These are phyloP conservation scores for Centropyge bicolor DNA, from an alignment of 2,797 vertebrate genomes.

Conservation along the genomic window DNA sequence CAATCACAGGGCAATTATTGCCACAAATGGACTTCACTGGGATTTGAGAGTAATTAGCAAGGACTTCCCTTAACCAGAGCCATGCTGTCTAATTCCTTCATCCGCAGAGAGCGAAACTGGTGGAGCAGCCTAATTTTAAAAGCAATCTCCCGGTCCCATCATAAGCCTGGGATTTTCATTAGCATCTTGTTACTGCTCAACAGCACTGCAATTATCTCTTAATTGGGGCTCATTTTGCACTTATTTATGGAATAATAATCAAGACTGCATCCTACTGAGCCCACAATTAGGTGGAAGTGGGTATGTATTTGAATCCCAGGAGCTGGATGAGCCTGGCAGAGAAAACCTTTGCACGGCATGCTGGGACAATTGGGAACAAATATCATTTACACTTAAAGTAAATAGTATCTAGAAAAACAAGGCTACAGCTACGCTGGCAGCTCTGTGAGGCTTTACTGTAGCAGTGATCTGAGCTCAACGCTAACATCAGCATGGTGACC, in stretches of 20 bases:
- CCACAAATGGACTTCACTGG: slow-evolving; percentile 54
- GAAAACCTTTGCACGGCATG: not conserved
- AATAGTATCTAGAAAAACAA: not conserved
- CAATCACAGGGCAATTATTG: slow-evolving; percentile 54
- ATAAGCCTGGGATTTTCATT: slow-evolving; percentile 67
- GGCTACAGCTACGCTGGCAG: too few relatives aligned
- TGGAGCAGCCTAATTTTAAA: slow-evolving; percentile 56
- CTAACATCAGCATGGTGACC: not conserved
- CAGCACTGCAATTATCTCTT: slow-evolving; percentile 65
- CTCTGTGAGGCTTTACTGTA: not conserved
- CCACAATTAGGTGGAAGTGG: slow-evolving; percentile 24
- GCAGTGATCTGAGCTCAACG: not conserved
- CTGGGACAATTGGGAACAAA: not conserved
- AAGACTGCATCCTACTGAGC: slow-evolving; percentile 37
- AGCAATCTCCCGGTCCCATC: slow-evolving; percentile 61
- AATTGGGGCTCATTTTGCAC: slow-evolving; percentile 68
- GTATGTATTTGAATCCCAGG: not conserved
- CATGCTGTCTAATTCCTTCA: slow-evolving; percentile 36
- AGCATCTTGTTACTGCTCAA: slow-evolving; percentile 71
- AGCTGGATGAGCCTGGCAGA: not conserved
- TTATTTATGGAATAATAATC: slow-evolving; percentile 69
- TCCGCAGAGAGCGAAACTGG: slow-evolving; percentile 43
- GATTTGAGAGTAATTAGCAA: slow-evolving; percentile 65
- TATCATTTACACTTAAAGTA: not conserved
- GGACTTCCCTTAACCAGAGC: slow-evolving; percentile 41